Conservation (phyloP, 1,140 invertebrate species). For the roundworm (Caenorhabditis elegans) region WBcel235 BX284606.5:15842001-15842500, state of each 20-base stretch:
- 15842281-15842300: constrained; percentile 22
- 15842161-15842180: constrained; percentile 5
- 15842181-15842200: no score
- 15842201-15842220: no score
- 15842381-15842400: not conserved
- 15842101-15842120: constrained; percentile 65
- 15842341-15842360: not conserved
- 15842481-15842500: constrained; percentile 12
- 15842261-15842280: not conserved
- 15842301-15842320: not conserved
- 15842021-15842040: no score
- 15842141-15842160: not conserved
- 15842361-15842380: not conserved
- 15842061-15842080: no score
- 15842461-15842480: not conserved
- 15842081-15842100: constrained; percentile 94
- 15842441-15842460: no score
- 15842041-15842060: no score
- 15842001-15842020: no score
- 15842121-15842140: no score
- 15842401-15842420: not conserved
- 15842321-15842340: not conserved
- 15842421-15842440: not conserved
- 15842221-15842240: not conserved
- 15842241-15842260: not conserved